Conservation (phyloP, 2,113 vertebrate genomes). For the Galbula dea region DNA sequence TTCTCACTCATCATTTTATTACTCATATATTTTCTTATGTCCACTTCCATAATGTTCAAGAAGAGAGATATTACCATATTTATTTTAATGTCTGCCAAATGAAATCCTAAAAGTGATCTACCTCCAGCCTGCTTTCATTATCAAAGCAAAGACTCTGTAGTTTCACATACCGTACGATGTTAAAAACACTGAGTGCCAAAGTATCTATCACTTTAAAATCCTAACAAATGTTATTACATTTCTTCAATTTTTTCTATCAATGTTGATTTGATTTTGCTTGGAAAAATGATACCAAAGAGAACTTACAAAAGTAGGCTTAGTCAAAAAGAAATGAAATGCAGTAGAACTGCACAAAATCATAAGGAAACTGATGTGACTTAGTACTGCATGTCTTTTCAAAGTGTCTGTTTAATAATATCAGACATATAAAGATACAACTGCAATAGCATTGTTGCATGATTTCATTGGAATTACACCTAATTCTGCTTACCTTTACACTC, state of each 20-base stretch:
- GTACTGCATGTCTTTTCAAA: background rate
- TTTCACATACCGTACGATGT: background rate
- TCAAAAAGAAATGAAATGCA: background rate
- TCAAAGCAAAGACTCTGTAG: background rate
- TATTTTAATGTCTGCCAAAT: background rate
- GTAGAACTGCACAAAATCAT: background rate
- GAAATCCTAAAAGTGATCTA: background rate
- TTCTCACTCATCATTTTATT: background rate
- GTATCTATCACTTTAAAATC: background rate
- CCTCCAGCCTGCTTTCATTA: background rate
- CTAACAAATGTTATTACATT: background rate
- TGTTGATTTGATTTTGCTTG: background rate
- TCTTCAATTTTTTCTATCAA: background rate
- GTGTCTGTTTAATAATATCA: background rate
- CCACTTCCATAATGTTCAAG: background rate
- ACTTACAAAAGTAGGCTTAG: background rate
- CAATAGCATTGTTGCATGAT: background rate
- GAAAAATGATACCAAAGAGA: background rate
- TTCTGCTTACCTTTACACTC: background rate
- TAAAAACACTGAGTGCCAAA: background rate
- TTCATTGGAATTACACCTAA: background rate
- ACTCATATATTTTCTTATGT: background rate
- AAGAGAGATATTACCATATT: background rate
- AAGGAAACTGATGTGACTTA: background rate
- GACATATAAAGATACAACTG: background rate